Evolutionary conservation across 2,113 vertebrate genomes (phyloP).

Genomic region (Tinamus guttatus): DNA sequence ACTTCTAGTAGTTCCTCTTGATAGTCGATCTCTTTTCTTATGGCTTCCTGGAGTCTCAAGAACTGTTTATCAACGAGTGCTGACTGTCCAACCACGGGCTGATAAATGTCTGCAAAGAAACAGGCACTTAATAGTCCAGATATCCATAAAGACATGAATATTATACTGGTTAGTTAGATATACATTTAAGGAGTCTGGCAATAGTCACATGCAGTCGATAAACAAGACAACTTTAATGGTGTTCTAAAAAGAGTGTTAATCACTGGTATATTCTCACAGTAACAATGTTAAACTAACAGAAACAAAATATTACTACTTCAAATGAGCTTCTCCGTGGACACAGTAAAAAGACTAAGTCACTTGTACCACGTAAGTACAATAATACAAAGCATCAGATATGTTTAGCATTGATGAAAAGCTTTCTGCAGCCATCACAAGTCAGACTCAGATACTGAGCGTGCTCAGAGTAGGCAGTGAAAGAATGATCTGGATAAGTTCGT

Average conservation of each 20-base stretch:
- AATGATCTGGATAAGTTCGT: too few relatives aligned
- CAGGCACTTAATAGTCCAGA: background rate
- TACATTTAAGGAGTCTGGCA: background rate
- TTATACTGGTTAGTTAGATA: background rate
- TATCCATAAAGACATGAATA: background rate
- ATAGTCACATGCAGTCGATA: background rate
- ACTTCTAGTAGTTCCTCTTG: conserved; percentile 92
- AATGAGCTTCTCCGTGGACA: background rate
- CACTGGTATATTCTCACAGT: background rate
- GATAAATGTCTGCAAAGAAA: conserved; percentile 86
- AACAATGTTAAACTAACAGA: background rate
- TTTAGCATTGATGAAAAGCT: accelerated
- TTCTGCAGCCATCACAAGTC: background rate
- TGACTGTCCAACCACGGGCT: conserved; percentile 88
- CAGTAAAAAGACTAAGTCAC: background rate
- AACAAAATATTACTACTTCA: background rate
- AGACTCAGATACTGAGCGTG: background rate
- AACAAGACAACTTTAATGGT: background rate
- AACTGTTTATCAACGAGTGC: conserved; percentile 89
- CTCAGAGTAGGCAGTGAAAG: background rate
- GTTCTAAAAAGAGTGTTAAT: background rate
- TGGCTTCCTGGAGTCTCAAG: conserved; percentile 86
- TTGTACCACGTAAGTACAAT: background rate
- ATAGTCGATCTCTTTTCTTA: conserved; percentile 92
- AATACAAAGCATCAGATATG: background rate